Evolutionary conservation across 2,888 invertebrate species (phyloP).

Genomic region (Hydrotaea cyrtoneurina): DNA sequence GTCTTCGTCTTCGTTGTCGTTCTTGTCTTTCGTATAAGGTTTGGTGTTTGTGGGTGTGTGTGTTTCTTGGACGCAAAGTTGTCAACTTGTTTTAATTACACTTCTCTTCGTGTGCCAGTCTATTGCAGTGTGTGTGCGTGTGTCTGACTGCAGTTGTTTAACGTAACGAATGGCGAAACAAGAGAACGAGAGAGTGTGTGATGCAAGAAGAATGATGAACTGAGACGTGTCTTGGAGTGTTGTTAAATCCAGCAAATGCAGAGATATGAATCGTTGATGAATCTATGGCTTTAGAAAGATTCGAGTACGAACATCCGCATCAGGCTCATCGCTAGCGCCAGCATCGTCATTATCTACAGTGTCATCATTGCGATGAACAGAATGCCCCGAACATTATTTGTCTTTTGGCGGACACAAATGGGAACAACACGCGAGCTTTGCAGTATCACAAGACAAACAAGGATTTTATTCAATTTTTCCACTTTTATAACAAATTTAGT

Average conservation of each 20-base stretch:
- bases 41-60: background rate
- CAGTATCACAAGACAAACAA: background rate
- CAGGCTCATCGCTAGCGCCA: background rate
- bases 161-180: background rate
- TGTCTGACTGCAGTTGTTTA: too few species aligned
- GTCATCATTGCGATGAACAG: background rate
- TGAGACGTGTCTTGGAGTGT: background rate
- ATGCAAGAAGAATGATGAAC: background rate
- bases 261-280: conserved; percentile 13
- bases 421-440: background rate
- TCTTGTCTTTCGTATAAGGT: background rate
- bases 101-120: background rate
- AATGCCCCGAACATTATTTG: conserved; percentile 7
- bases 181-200: too few species aligned
- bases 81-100: conserved; percentile 48
- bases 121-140: too few species aligned
- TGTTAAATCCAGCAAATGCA: background rate
- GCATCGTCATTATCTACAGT: conserved; percentile 1
- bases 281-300: conserved; percentile 46
- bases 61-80: conserved; percentile 6
- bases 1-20: conserved; percentile 20
- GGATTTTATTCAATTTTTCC: conserved; percentile 16
- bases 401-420: background rate
- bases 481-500: background rate
- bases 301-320: conserved; percentile 34